These are phyloP conservation scores for Bolborhynchus lineola DNA, from an alignment of 2,113 vertebrate genomes.

Conservation along the genomic window DNA sequence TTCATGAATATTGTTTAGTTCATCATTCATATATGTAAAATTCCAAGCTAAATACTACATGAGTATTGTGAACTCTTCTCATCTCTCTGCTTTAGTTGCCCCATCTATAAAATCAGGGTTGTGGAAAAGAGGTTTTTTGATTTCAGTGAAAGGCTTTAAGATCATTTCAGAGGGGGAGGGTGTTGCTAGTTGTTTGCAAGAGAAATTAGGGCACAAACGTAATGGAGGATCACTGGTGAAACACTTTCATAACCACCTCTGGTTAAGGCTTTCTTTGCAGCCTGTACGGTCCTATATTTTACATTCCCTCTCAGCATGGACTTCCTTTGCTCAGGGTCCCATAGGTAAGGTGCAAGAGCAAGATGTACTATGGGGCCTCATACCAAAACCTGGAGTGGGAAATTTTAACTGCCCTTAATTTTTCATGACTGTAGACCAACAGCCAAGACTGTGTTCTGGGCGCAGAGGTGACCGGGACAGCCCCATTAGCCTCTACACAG, in stretches of 20 bases:
- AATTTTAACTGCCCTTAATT: background rate
- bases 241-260: background rate
- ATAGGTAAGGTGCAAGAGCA: background rate
- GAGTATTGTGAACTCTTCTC: background rate
- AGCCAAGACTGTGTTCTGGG: background rate
- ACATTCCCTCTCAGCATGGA: slow-evolving; percentile 29
- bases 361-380: background rate
- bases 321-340: slow-evolving; percentile 35
- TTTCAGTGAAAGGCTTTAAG: background rate
- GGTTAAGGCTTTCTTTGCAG: background rate
- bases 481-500: background rate
- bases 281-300: background rate
- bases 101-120: background rate
- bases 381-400: background rate
- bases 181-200: background rate
- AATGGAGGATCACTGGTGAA: background rate
- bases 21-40: no score
- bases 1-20: background rate
- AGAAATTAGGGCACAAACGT: background rate
- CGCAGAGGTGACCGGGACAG: rapidly evolving
- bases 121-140: background rate
- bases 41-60: no score
- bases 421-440: background rate
- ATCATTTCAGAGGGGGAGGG: background rate
- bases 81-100: background rate